Evolutionary conservation across 1,140 invertebrate species (phyloP).

Genomic region (Gryllus bimaculatus): DNA sequence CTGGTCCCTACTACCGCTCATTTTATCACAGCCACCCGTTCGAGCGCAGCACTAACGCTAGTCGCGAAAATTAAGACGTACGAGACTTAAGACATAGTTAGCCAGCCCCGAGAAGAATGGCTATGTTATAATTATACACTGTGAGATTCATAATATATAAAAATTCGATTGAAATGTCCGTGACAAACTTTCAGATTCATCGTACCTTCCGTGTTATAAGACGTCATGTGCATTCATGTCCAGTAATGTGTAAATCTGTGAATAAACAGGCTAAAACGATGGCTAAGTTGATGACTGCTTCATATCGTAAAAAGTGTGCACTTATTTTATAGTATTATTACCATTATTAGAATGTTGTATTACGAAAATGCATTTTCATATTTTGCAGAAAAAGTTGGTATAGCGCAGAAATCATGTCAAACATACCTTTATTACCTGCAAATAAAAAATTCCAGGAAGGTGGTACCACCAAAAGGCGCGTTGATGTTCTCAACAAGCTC

Average conservation of each 20-base stretch:
- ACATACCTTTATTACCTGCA: neutral
- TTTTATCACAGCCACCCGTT: no score
- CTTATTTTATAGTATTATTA: neutral
- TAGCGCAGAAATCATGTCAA: neutral
- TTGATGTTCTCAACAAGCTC: conserved; percentile 59
- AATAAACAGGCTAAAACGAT: neutral
- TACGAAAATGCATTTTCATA: neutral
- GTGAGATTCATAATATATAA: no score
- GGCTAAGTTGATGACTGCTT: neutral
- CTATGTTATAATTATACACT: no score
- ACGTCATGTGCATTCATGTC: neutral
- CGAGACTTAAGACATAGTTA: no score
- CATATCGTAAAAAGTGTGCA: neutral
- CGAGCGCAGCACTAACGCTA: no score
- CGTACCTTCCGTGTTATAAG: no score
- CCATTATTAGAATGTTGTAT: neutral
- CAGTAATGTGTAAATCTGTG: neutral
- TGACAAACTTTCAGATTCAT: no score
- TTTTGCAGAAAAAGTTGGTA: conserved; percentile 17
- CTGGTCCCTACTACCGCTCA: no score
- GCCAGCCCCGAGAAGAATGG: no score
- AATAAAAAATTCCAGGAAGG: neutral
- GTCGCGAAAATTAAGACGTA: no score
- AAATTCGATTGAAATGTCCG: no score
- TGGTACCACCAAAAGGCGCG: conserved; percentile 28